Percentiles rank a stretch among this genome's conserved stretches.
These are phyloP conservation scores for Tokudaia tokunoshimensis DNA, from an alignment of 2,797 vertebrate species.

Conservation along the genomic window DNA sequence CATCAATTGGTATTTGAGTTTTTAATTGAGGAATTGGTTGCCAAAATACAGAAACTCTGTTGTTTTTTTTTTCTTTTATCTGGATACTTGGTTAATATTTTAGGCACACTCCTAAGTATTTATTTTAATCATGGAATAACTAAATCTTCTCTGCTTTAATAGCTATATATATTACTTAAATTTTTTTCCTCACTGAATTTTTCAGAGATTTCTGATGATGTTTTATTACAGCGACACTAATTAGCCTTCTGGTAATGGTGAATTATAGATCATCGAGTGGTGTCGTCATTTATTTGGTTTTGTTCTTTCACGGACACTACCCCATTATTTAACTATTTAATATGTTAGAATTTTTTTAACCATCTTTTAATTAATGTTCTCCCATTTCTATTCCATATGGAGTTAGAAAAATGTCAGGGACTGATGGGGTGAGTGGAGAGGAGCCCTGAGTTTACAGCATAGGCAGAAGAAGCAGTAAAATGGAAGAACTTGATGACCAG, in stretches of 20 bases:
- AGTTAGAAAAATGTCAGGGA: conserved; percentile 25
- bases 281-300: not conserved
- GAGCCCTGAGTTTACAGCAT: not conserved
- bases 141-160: not conserved
- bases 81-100: not conserved
- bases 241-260: not conserved
- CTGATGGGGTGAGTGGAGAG: not conserved
- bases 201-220: not conserved
- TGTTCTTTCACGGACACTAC: not conserved
- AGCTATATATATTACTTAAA: not conserved
- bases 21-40: not conserved
- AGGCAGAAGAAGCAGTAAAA: not conserved
- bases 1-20: not conserved
- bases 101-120: not conserved
- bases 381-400: not conserved
- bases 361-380: not conserved
- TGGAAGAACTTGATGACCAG: not conserved
- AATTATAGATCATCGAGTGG: not conserved
- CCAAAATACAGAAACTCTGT: conserved; percentile 4
- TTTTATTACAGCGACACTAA: not conserved
- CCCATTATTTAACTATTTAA: not conserved
- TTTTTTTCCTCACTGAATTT: conserved; percentile 27
- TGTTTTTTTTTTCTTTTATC: not conserved
- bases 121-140: not conserved
- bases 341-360: not conserved